A percentile compares a stretch with the other conserved stretches of the same genome.
phyloP scores from a whole-genome alignment of 2,797 vertebrate genomes.

The Taenioides sp. region DNA sequence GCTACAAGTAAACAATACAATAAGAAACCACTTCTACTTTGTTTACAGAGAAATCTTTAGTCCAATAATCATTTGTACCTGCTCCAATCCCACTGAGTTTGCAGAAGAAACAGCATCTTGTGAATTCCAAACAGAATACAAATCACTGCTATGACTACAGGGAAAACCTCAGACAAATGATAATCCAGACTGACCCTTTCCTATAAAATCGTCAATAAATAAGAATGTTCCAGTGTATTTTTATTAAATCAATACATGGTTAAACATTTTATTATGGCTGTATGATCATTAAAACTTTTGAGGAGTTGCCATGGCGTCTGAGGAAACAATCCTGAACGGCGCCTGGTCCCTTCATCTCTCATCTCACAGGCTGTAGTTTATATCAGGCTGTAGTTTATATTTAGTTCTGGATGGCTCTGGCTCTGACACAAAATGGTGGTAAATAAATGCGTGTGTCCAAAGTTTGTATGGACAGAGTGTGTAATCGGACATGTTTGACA shows the following conservation, averaged over 20 bases:
- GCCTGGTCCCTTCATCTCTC: conserved; percentile 21
- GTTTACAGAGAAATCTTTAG: not conserved
- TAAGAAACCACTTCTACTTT: too few species aligned
- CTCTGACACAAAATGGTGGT: conserved; percentile 18
- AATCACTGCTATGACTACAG: not conserved
- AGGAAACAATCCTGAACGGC: conserved; percentile 25
- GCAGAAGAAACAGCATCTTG: not conserved
- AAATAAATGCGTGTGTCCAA: conserved; percentile 61
- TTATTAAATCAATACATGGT: not conserved
- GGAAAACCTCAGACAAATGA: not conserved
- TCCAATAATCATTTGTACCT: not conserved
- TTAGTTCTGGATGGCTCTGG: conserved; percentile 41
- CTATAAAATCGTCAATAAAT: not conserved
- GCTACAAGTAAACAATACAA: too few species aligned
- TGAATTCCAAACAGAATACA: not conserved
- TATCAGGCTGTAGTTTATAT: conserved; percentile 13
- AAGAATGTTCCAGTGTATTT: not conserved
- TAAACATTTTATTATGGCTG: not conserved
- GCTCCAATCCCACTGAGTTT: not conserved
- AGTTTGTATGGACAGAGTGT: conserved; percentile 51
- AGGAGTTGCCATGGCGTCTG: conserved; percentile 14
- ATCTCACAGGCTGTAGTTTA: conserved; percentile 35
- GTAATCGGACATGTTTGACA: conserved; percentile 55
- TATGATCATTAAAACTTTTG: not conserved
- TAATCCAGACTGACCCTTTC: not conserved